Evolutionary conservation across 2,113 vertebrate species (phyloP).

Genomic region (Tetrax tetrax): DNA sequence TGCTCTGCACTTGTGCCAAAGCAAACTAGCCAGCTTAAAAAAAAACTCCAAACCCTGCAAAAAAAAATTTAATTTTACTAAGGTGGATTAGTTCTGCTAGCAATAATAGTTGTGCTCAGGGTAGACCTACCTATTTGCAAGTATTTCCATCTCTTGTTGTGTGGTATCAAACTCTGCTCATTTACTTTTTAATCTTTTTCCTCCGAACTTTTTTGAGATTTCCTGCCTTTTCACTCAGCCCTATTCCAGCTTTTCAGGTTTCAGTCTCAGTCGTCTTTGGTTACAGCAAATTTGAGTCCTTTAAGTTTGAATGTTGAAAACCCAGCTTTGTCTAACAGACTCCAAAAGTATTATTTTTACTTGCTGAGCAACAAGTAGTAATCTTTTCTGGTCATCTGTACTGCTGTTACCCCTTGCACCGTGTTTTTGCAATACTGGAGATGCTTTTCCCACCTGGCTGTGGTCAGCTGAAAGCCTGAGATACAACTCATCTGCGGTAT

Average conservation of each 20-base stretch:
- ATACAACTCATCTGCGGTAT: neutral
- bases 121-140: neutral
- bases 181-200: neutral
- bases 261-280: neutral
- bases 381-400: neutral
- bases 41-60: neutral
- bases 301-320: neutral
- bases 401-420: neutral
- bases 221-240: neutral
- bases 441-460: neutral
- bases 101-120: neutral
- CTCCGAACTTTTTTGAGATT: neutral
- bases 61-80: neutral
- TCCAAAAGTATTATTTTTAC: neutral
- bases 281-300: neutral
- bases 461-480: neutral
- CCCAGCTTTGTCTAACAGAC: neutral
- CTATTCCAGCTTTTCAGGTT: neutral
- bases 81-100: neutral
- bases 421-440: neutral
- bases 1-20: neutral
- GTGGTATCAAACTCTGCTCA: neutral
- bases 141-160: neutral
- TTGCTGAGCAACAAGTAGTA: neutral
- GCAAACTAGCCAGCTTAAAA: neutral